phyloP scores from a whole-genome alignment of 2,888 invertebrate species.

The Aspidiotus rigidus region DNA sequence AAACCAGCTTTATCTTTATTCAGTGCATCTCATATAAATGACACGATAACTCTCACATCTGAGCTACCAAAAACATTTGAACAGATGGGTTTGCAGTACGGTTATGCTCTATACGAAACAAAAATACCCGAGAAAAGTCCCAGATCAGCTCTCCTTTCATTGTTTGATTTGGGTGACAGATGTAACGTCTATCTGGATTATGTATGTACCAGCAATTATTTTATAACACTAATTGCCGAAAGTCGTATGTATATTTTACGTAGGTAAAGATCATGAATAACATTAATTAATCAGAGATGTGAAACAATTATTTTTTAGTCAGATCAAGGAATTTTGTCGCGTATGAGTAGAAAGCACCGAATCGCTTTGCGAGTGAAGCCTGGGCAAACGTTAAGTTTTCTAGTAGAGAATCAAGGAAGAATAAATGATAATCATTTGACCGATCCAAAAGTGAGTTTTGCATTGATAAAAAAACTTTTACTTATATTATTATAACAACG shows the following conservation, averaged over 20 bases:
- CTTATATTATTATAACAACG: too few relatives aligned
- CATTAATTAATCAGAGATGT: too few relatives aligned
- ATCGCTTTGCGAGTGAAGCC: too few relatives aligned
- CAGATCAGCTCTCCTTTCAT: conserved; percentile 46
- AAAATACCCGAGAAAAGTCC: conserved; percentile 42
- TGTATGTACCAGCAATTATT: conserved; percentile 33
- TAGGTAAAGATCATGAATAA: too few relatives aligned
- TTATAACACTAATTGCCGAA: too few relatives aligned
- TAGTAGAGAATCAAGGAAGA: conserved; percentile 72
- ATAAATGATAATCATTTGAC: conserved; percentile 56
- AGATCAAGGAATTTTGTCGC: too few relatives aligned
- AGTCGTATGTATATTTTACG: too few relatives aligned
- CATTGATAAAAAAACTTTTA: too few relatives aligned
- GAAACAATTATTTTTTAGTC: too few relatives aligned
- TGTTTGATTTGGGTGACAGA: conserved; percentile 56
- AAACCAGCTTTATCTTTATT: conserved; percentile 44
- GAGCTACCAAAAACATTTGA: conserved; percentile 54
- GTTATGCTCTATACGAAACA: conserved; percentile 57
- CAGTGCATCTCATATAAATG: conserved; percentile 36
- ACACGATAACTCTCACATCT: conserved; percentile 23
- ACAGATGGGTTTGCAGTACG: conserved; percentile 51
- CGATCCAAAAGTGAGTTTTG: conserved; percentile 43
- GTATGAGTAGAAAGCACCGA: too few relatives aligned
- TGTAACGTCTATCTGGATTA: conserved; percentile 54
- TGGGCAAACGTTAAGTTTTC: conserved; percentile 41